Conservation (phyloP, 2,888 invertebrate genomes). For the Venusia cambrica region DNA sequence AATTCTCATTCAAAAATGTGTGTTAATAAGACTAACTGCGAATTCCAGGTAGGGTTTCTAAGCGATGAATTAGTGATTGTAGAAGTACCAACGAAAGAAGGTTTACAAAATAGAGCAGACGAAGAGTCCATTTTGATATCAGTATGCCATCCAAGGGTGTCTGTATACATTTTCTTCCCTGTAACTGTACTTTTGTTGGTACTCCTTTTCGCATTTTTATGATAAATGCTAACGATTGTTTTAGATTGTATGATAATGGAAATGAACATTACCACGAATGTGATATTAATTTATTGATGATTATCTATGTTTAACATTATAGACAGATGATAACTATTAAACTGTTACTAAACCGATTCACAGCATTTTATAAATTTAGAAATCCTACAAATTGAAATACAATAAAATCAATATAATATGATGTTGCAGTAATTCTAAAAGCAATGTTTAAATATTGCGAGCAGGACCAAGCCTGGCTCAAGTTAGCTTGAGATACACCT, state of each 20-base stretch:
- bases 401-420: constrained; percentile 10
- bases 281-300: constrained; percentile 70
- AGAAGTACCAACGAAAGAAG: constrained; percentile 91
- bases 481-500: constrained; percentile 19
- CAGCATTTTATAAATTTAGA: constrained; percentile 24
- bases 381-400: constrained; percentile 15
- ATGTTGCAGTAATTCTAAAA: constrained; percentile 6
- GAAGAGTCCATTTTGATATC: constrained; percentile 87
- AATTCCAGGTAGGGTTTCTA: constrained; percentile 85
- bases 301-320: constrained; percentile 25
- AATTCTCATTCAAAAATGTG: constrained; percentile 85
- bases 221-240: constrained; percentile 63
- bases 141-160: constrained; percentile 89
- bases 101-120: constrained; percentile 88
- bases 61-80: constrained; percentile 91
- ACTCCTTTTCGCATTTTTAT: constrained; percentile 90
- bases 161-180: constrained; percentile 90
- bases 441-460: constrained; percentile 1
- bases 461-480: constrained; percentile 2
- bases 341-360: constrained; percentile 28
- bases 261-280: constrained; percentile 69
- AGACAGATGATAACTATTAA: constrained; percentile 27
- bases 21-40: constrained; percentile 88
- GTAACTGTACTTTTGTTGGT: constrained; percentile 88
- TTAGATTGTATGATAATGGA: constrained; percentile 59